phyloP scores from a whole-genome alignment of 2,113 vertebrate species.

The Tyrannus savana region DNA sequence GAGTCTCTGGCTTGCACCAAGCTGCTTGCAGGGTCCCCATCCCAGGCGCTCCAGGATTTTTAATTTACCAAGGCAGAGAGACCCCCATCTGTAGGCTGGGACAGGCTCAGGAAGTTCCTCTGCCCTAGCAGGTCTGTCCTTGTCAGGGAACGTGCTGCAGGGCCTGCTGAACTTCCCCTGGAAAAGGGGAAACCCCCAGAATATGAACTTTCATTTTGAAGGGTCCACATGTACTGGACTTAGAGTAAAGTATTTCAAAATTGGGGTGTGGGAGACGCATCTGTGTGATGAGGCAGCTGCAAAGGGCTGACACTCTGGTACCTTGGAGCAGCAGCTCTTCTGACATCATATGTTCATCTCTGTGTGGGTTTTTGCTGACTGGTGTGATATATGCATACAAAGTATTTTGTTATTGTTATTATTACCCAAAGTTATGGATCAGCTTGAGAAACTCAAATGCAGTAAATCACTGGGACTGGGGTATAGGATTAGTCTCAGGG shows the following conservation, averaged over 20 bases:
- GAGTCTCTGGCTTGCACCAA: rapidly evolving
- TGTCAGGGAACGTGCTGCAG: rapidly evolving
- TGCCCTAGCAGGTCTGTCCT: neutral
- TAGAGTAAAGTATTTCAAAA: neutral
- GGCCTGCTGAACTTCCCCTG: neutral
- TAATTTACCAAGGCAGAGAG: neutral
- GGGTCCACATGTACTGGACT: neutral
- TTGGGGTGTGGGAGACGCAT: rapidly evolving
- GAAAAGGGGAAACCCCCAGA: neutral
- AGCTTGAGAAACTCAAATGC: constrained; percentile 65
- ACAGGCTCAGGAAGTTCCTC: neutral
- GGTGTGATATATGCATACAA: constrained; percentile 47
- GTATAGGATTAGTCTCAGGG: constrained; percentile 63
- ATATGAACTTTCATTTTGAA: rapidly evolving
- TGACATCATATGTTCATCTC: neutral
- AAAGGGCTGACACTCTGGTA: neutral
- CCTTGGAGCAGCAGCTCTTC: neutral
- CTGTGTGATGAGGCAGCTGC: neutral
- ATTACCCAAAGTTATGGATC: constrained; percentile 70
- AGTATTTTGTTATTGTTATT: constrained; percentile 66
- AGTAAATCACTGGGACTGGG: constrained; percentile 62
- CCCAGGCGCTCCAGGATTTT: neutral
- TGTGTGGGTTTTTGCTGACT: constrained; percentile 29
- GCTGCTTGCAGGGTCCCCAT: neutral
- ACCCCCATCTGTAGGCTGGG: neutral